Conservation (phyloP, 2,113 vertebrate species). For the Daphoenositta chrysoptera region DNA sequence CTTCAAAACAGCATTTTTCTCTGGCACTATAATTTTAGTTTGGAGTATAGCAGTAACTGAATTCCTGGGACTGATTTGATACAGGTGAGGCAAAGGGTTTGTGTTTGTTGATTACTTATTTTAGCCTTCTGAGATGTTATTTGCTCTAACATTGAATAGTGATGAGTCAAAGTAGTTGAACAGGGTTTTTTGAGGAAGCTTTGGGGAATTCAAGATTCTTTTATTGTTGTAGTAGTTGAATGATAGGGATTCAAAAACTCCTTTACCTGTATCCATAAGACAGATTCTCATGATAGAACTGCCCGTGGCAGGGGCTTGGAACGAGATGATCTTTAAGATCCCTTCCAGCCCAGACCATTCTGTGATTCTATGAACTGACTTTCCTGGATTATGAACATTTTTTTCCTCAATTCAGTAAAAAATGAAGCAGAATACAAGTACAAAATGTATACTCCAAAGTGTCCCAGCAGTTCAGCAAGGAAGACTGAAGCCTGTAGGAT, state of each 20-base stretch:
- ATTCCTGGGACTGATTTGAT: not conserved
- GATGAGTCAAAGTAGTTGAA: not conserved
- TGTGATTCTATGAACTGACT: not conserved
- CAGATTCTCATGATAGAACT: not conserved
- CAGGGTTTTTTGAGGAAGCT: not conserved
- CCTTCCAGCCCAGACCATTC: not conserved
- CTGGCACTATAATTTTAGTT: not conserved
- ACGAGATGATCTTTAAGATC: not conserved
- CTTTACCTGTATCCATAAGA: not conserved
- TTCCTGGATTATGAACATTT: not conserved
- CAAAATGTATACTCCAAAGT: not conserved
- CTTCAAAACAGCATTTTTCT: not conserved
- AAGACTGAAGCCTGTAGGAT: not conserved
- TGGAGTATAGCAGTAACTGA: not conserved
- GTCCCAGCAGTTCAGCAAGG: not conserved
- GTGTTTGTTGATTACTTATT: not conserved
- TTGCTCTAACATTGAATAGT: not conserved
- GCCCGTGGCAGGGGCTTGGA: accelerated
- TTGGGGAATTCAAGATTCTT: not conserved
- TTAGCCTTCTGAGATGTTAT: not conserved
- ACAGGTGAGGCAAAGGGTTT: constrained; percentile 16
- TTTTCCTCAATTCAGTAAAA: not conserved
- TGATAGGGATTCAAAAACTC: not conserved
- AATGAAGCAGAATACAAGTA: not conserved
- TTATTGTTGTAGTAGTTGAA: not conserved